Evolutionary conservation across 2,797 vertebrate species (phyloP), one percentile per base, ranked within the genome.

Genomic region (Cirrhinus molitorella): DNA sequence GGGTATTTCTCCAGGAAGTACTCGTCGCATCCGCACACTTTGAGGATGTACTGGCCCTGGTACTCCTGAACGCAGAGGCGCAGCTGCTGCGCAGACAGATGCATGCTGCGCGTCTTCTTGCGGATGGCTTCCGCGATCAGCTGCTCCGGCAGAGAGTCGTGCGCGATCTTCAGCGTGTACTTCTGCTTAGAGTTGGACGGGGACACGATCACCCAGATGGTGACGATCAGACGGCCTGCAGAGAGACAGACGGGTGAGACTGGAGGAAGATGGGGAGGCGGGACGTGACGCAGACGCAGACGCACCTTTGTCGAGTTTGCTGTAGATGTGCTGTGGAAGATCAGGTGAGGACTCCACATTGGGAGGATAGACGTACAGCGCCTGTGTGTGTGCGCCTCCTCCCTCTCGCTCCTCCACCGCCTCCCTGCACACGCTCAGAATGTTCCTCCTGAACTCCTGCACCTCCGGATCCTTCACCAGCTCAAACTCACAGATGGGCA

Each of bases 161-260:
- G 95, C 3, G 89, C 90, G 67, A 94, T 94, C 94, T 95, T 91
- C 9, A 93, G 91, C 0, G 95, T 96, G 91, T 96, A 95, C 79
- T 96, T 96, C 91, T 96, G 95, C 89, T 96, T 95, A 79, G 95
- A 93, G 89, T 96, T 96, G 0, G 94, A 95, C 0, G 95, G 95
- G 72, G 94, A 95, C 79, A 96, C 94, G 5, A 96, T 95, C 66
- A 96, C 95, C 95, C 95, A 96, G 87, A 96, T 95, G 17, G 94
- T 95, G 28, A 96, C 94, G 0, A 96, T 96, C 83, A 96, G 83
- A 80, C 94, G 91, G 4, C 95, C 95, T 96, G 87, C 9, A 72
- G 67, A 28, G 51, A 34, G 25, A 86, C 13, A 75, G 71, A 37
- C 1, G 37, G 34, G 1, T 9, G 23, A 21, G 14, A 43, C 5